Evolutionary conservation across 2,888 invertebrate genomes (phyloP), one percentile per base, ranked within the genome.

Genomic region (Heteromurus nitidus): DNA sequence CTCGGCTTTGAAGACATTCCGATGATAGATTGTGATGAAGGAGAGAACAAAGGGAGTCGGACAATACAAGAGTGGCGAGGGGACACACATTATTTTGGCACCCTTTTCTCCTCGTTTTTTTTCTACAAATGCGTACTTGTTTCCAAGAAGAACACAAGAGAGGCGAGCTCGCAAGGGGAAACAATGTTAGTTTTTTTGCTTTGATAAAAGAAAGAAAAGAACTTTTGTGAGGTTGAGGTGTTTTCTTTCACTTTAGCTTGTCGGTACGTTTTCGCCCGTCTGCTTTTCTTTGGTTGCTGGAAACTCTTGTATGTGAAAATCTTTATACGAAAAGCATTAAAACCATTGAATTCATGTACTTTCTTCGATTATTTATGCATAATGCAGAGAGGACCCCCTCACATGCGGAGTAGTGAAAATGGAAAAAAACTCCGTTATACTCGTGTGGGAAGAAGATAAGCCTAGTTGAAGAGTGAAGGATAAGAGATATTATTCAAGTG

Each of bases 171-270:
- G 65, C 65, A 50, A 50, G 55, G 55, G 22, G 18, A 20, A 62
- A 62, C 62, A 55, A 62, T 79, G 79, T 72, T 65, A 65, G 79
- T 79, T 65, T 60, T n/a, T n/a, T 55, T 58, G 65, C 70, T 69
- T 44, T 72, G 72, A 79, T 79, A 70, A 50, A 42, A 70, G 30
- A 22, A 31, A 31, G 28, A 73, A 31, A 26, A 22, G 31, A 11
- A 60, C 62, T 64, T n/a, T n/a, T 60, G 31, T 62, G 55, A 64
- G 72, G 64, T 79, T 62, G 55, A 64, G 72, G 64, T 79, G 79
- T 79, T 79, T 79, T 79, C 70, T 79, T 79, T 79, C 65, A 79
- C 79, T 79, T n/a, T 79, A 79, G 58, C 70, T 26, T 60, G 7
- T 30, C 47, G 36, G n/a, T n/a, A n/a, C n/a, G 77, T 70, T 79